Evolutionary conservation across 2,888 invertebrate genomes (phyloP), one percentile per base, ranked within the genome.

Genomic region (Campoplex capitator): DNA sequence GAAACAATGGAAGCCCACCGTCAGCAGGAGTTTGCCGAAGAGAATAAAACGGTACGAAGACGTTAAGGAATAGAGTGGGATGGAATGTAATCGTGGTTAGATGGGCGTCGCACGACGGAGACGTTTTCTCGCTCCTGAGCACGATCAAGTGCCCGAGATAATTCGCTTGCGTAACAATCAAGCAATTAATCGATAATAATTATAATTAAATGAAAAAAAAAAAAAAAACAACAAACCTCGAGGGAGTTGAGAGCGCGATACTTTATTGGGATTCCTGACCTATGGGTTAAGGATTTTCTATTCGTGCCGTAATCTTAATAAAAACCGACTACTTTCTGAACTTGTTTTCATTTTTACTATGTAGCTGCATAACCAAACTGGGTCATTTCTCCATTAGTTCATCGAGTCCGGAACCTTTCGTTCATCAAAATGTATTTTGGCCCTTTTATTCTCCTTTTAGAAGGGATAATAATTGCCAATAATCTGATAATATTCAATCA

Each of bases 201-300:
- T 90, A 83, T 90, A 91, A 91, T 90, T 88, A 91, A 83, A 89
- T 89, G 11, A 45, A 13, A 45, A 38, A 38, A 38, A 38, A 4
- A 38, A 38, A 38, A 23, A 38, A 4, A 38, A 38, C 0, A 23
- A 23, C 23, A 23, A 45, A 45, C 45, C 45, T 45, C 45, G 11
- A 11, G 45, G 45, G 45, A 45, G 45, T 45, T 13, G 11, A 45
- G 71, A 79, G 79, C 62, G 77, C 74, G 68, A 82, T 80, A 75
- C 89, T 91, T 89, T 90, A 89, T 92, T 88, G 90, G 84, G 85
- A 90, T 91, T 90, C 88, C 82, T 89, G 89, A 90, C 88, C 90
- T 88, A 32, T 62, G 58, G 88, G 88, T 91, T 89, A 90, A 80
- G 62, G 76, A 76, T 81, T 79, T 75, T 42, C 45, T 23, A 75